Evolutionary conservation across 2,888 invertebrate species (phyloP).

Genomic region (Resseliella maxima): DNA sequence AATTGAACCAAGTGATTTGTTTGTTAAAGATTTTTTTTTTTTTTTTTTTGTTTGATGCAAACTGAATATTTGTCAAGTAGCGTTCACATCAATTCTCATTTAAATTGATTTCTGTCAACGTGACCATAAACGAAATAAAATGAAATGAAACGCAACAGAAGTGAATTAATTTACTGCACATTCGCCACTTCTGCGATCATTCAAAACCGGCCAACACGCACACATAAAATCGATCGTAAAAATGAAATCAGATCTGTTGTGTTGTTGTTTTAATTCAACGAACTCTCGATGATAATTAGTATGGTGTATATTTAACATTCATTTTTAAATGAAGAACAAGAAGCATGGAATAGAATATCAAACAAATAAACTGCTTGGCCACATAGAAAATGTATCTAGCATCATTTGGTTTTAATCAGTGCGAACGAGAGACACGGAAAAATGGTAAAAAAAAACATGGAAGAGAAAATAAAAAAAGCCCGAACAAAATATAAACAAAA

Average conservation of each 20-base stretch:
- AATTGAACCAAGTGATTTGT: too few relatives aligned
- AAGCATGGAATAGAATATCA: too few relatives aligned
- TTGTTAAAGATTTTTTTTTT: too few relatives aligned
- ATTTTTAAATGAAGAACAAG: too few relatives aligned
- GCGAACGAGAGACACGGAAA: not conserved
- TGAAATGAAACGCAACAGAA: not conserved
- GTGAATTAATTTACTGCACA: conserved; percentile 13
- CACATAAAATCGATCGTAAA: not conserved
- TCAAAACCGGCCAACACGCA: not conserved
- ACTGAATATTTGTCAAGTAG: not conserved
- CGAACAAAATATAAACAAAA: not conserved
- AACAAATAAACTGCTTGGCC: too few relatives aligned
- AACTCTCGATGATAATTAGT: not conserved
- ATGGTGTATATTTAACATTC: not conserved
- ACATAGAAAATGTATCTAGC: too few relatives aligned
- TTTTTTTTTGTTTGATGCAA: not conserved
- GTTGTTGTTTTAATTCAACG: not conserved
- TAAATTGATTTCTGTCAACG: not conserved
- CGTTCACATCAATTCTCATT: not conserved
- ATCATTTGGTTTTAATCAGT: not conserved
- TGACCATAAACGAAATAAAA: not conserved
- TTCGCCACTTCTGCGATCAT: conserved; percentile 13
- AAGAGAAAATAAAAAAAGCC: not conserved
- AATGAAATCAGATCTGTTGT: not conserved
- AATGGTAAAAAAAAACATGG: not conserved